Evolutionary conservation across 1,140 invertebrate genomes (phyloP), one percentile per base, ranked within the genome.

Genomic region (Drosophila willistoni): DNA sequence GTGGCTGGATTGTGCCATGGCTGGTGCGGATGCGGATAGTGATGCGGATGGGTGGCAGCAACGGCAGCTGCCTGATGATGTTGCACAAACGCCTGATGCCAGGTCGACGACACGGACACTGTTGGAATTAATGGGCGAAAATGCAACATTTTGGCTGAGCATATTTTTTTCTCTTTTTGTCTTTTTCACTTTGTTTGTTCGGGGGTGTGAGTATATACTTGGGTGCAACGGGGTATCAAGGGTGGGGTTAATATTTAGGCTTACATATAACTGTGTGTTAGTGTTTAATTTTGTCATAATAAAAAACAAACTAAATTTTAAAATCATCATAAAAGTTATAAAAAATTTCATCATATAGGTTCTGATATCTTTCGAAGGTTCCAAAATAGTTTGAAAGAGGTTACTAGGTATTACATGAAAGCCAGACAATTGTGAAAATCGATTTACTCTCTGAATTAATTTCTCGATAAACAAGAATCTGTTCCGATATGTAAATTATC

Each of bases 71-170:
- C 82, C 64, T 92, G 91, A 62, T 91, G 90, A 64, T 92, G 91
- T 65, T 92, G 91, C 67, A 92, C 90, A 12, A 92, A 77, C 51
- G 90, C 91, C 74, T 92, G 91, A 81, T 92, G 91, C 91, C 91
- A 92, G 75, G 90, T 89, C 77, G 91, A 89, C 75, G 91, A 91
- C 70, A 86, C 84, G 80, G 83, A 89, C 81, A 92, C 91, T 92
- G 91, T 91, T 91, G 82, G 71, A 78, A 92, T 91, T 91, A 92
- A 92, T 90, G 91, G 82, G 73, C 84, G 85, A 92, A 92, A 92
- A 92, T 74, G 87, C 90, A 59, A 91, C 90, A 87, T 72, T 76
- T 51, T 51, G 44, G 79, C 90, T 92, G 84, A 90, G 90, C 84
- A 91, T 73, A 75, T 76, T 81, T 77, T 75, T 76, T 81, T 87